Evolutionary conservation across 2,888 invertebrate species (phyloP).

Genomic region (Latrodectus hesperus): DNA sequence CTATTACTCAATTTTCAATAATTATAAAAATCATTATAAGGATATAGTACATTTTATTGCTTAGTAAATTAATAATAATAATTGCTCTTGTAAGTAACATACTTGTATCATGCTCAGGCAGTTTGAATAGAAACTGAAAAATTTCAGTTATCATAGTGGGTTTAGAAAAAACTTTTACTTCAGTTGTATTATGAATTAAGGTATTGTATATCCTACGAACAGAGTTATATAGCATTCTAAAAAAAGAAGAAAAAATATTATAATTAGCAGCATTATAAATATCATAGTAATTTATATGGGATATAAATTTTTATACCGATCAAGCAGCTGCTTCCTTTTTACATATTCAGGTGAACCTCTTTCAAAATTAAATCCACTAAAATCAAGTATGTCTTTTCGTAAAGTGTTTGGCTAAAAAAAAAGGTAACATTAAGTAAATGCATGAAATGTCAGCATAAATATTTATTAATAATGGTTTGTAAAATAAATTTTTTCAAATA

Average conservation of each 20-base stretch:
- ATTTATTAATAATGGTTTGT: not conserved
- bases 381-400: slow-evolving; percentile 56
- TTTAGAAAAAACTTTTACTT: slow-evolving; percentile 65
- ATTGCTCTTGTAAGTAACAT: not conserved
- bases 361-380: slow-evolving; percentile 61
- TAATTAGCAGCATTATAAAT: too few relatives aligned
- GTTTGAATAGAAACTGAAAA: slow-evolving; percentile 61
- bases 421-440: not conserved
- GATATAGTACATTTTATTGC: not conserved
- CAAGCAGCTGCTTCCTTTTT: slow-evolving; percentile 49
- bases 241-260: not conserved
- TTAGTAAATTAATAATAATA: not conserved
- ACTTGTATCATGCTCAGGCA: slow-evolving; percentile 63
- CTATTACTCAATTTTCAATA: too few relatives aligned
- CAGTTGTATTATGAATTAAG: slow-evolving; percentile 59
- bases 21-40: not conserved
- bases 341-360: slow-evolving; percentile 40
- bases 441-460: not conserved
- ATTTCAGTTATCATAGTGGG: slow-evolving; percentile 65
- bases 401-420: slow-evolving; percentile 45
- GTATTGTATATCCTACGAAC: slow-evolving; percentile 65
- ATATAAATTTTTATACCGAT: slow-evolving; percentile 27
- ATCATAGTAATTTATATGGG: too few relatives aligned
- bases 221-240: slow-evolving; percentile 63
- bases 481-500: not conserved